phyloP scores from a whole-genome alignment of 1,140 invertebrate genomes.

The Rhagoletis zephyria region DNA sequence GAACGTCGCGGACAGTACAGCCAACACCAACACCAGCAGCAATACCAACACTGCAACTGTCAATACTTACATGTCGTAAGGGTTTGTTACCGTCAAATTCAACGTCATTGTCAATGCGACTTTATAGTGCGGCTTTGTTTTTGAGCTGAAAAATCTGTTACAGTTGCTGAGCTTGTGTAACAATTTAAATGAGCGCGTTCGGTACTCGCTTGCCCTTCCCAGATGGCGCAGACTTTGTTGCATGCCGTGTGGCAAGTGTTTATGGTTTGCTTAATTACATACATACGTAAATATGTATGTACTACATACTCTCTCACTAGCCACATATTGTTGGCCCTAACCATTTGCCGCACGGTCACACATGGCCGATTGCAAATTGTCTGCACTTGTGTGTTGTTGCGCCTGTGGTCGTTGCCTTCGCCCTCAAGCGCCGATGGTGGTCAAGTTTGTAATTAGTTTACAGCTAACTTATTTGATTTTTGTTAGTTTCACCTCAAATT shows the following conservation, averaged over 20 bases:
- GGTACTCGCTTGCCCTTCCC: background rate
- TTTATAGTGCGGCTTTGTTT: background rate
- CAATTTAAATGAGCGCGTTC: constrained; percentile 23
- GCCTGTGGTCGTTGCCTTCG: background rate
- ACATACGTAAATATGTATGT: background rate
- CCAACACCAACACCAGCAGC: background rate
- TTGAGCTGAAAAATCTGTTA: constrained; percentile 9
- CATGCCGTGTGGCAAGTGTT: background rate
- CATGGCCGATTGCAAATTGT: constrained; percentile 34
- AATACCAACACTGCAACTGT: background rate
- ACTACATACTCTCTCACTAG: too few species aligned
- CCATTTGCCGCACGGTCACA: constrained; percentile 28
- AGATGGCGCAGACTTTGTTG: background rate
- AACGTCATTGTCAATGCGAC: constrained; percentile 24
- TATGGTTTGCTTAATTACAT: background rate
- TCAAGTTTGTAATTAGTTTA: constrained; percentile 41
- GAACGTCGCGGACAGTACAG: background rate
- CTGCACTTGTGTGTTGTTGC: background rate
- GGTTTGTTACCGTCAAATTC: background rate
- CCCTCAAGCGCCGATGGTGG: background rate
- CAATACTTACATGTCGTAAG: background rate
- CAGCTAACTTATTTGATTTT: constrained; percentile 46
- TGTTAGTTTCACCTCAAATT: constrained; percentile 36
- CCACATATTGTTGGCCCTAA: background rate
- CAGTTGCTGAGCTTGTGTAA: background rate